Conservation (phyloP, 2,113 vertebrate genomes). For the Paramisgurnus dabryanus region DNA sequence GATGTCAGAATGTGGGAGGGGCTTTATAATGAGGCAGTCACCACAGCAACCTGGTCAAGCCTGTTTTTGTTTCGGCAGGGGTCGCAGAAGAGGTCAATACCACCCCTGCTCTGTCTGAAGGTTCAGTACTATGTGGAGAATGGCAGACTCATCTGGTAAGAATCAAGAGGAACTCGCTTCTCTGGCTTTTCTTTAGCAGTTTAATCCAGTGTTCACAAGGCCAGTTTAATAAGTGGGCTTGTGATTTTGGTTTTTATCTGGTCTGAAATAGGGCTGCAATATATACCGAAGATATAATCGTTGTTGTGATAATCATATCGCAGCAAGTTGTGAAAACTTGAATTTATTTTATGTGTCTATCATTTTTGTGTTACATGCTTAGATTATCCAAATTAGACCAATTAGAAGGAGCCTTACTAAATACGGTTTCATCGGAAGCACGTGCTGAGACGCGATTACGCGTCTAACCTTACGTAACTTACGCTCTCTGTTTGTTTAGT, state of each 20-base stretch:
- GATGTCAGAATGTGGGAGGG: conserved; percentile 9
- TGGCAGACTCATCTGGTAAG: conserved; percentile 84
- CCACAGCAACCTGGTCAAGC: conserved; percentile 18
- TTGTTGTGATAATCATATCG: too few relatives aligned
- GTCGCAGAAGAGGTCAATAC: conserved; percentile 71
- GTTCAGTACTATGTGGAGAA: conserved; percentile 90
- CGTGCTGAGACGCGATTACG: too few relatives aligned
- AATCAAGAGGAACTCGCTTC: conserved; percentile 23
- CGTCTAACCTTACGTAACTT: too few relatives aligned
- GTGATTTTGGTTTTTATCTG: conserved; percentile 9
- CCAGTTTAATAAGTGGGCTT: conserved; percentile 14
- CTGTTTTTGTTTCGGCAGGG: conserved; percentile 67
- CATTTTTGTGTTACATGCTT: too few relatives aligned
- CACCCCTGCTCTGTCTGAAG: conserved; percentile 82
- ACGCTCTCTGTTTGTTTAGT: too few relatives aligned
- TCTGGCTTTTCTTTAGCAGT: conserved; percentile 10
- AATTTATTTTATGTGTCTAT: too few relatives aligned
- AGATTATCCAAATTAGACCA: too few relatives aligned
- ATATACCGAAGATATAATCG: too few relatives aligned
- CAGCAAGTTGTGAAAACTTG: too few relatives aligned
- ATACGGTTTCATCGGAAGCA: too few relatives aligned
- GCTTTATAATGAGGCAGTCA: conserved; percentile 24
- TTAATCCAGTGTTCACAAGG: conserved; percentile 6
- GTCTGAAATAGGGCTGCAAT: neutral
- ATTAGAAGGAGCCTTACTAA: too few relatives aligned